Conservation (phyloP, 1,140 invertebrate species). For the Agrypnia vestita region DNA sequence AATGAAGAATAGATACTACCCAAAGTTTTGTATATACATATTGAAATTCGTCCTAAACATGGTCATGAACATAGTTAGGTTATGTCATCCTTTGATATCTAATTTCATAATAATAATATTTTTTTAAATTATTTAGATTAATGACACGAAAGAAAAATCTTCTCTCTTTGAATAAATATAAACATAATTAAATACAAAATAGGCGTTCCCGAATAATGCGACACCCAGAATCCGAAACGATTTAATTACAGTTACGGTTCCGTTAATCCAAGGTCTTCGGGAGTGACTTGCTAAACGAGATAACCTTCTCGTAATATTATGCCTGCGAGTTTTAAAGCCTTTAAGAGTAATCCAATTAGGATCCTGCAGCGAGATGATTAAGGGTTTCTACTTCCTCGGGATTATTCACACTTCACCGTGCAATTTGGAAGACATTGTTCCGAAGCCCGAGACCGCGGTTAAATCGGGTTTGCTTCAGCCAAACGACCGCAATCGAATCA, state of each 20-base stretch:
- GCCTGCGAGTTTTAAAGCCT: slow-evolving; percentile 29
- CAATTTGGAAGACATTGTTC: slow-evolving; percentile 39
- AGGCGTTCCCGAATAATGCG: no score
- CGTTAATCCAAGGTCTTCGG: neutral
- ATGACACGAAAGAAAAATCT: no score
- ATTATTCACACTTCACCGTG: slow-evolving; percentile 41
- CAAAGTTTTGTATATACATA: no score
- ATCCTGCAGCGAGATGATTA: slow-evolving; percentile 36
- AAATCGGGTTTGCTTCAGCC: neutral
- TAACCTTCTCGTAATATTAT: slow-evolving; percentile 7
- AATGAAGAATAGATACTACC: no score
- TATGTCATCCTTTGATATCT: no score
- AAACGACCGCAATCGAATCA: neutral
- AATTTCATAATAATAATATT: no score
- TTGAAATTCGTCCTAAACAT: no score
- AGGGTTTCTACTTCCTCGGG: slow-evolving; percentile 17
- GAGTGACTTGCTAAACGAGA: neutral
- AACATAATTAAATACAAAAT: no score
- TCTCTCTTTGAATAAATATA: no score
- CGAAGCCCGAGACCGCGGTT: neutral
- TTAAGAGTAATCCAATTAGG: slow-evolving; percentile 40
- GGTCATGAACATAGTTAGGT: no score
- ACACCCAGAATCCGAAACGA: no score
- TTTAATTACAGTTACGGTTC: neutral
- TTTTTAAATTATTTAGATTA: no score